These are phyloP conservation scores for Aethes cnicana DNA, from an alignment of 2,888 invertebrate species.

Conservation along the genomic window DNA sequence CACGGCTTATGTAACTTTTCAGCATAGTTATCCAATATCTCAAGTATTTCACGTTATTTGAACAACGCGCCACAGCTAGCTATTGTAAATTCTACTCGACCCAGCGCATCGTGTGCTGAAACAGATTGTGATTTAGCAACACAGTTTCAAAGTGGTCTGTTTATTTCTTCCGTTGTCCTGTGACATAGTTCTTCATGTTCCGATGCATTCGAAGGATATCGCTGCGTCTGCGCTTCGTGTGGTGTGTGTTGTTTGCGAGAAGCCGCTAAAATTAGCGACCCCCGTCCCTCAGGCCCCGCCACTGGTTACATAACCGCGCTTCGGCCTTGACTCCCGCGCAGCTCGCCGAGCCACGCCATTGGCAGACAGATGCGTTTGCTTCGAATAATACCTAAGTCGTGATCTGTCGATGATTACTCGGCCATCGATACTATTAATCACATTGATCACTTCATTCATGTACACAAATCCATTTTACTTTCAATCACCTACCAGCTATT, in stretches of 20 bases:
- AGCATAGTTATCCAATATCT: constrained; percentile 9
- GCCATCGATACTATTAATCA: constrained; percentile 25
- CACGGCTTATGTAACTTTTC: constrained; percentile 21
- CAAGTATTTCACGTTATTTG: constrained; percentile 4
- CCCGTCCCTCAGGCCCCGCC: constrained; percentile 57
- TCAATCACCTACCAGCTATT: not conserved
- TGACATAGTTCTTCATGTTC: constrained; percentile 3
- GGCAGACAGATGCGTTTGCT: constrained; percentile 44
- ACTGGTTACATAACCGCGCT: constrained; percentile 72
- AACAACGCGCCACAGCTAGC: constrained; percentile 2
- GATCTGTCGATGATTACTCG: constrained; percentile 23
- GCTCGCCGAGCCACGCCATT: constrained; percentile 52
- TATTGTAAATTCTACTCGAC: not conserved
- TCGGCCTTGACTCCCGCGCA: constrained; percentile 81
- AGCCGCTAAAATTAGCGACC: constrained; percentile 73
- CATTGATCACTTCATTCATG: constrained; percentile 28
- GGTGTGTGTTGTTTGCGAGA: constrained; percentile 66
- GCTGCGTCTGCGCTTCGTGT: constrained; percentile 52
- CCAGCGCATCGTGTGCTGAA: not conserved
- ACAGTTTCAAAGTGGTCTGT: too few relatives aligned
- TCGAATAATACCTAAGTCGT: constrained; percentile 26
- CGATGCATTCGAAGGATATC: constrained; percentile 36
- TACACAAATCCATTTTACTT: constrained; percentile 5
- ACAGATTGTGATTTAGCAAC: not conserved
- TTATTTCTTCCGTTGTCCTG: not conserved